Evolutionary conservation across 2,888 invertebrate species (phyloP), one percentile per base, ranked within the genome.

Genomic region (Biston stratarius): DNA sequence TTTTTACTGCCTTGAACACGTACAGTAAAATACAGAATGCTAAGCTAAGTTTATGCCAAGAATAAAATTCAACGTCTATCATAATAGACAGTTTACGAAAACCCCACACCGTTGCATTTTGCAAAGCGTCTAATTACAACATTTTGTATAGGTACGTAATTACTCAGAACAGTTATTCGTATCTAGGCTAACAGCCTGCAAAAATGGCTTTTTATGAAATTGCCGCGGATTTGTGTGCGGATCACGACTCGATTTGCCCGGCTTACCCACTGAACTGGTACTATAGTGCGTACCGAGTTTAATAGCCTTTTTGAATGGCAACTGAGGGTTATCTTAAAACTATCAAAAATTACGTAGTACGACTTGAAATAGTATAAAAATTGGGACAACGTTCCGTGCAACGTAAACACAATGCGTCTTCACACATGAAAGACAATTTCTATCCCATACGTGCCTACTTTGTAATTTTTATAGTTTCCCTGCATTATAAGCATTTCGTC

Each of bases 191-290:
- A 68, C 60, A 56, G 67, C 36, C 47, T 61, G 58, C 65, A 64
- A 70, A 72, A 70, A 70, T 65, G 56, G 58, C 44, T 63, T 64
- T 66, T 69, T 70, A 53, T 69, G 61, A 61, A 68, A 61, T 64
- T 65, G 14, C 2, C n/a, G 38, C 33, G 42, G 42, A 44, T 58
- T 67, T 36, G 40, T 15, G 52, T 57, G 61, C 61, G 15, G 66
- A 58, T 61, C 61, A 67, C 65, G 65, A 61, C 24, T 48, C 65
- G 61, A 61, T 14, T 48, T 51, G 49, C 42, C n/a, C 55, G 14
- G 38, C 40, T 62, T 36, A 40, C 55, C 12, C 33, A 55, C 42
- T 55, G 55, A 55, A 42, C 55, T 42, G 42, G 55, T 44, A 42
- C 14, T 53, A n/a, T 2, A 36, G 38, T 38, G 1, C 10, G 2